Evolutionary conservation across 2,113 vertebrate species (phyloP).

Genomic region (Crotalus helleri): DNA sequence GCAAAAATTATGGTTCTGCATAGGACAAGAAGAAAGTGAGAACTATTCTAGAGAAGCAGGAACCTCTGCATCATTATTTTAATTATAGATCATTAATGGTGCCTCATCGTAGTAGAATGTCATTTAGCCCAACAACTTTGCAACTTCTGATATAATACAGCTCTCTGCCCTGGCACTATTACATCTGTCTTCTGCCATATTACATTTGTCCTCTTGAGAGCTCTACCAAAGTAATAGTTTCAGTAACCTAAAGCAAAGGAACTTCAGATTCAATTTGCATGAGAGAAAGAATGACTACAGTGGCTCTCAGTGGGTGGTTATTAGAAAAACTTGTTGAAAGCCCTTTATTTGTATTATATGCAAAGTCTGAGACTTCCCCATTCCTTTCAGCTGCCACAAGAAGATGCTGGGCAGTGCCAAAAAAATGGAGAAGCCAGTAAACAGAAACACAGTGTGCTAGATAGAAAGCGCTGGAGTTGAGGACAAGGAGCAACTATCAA

Average conservation of each 20-base stretch:
- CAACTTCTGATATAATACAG: not conserved
- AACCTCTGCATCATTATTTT: not conserved
- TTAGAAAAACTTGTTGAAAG: not conserved
- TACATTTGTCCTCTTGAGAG: not conserved
- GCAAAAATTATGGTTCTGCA: not conserved
- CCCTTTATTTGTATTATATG: not conserved
- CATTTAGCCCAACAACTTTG: conserved; percentile 16
- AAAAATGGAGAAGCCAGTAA: not conserved
- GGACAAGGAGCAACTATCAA: not conserved
- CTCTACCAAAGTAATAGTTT: not conserved
- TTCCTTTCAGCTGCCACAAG: not conserved
- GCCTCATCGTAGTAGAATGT: not conserved
- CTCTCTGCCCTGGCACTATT: not conserved
- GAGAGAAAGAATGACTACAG: not conserved
- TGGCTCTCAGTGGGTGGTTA: not conserved
- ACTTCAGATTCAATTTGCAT: not conserved
- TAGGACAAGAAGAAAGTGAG: not conserved
- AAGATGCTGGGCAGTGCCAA: not conserved
- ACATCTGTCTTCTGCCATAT: not conserved
- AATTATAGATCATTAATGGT: conserved; percentile 33
- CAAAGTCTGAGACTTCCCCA: not conserved
- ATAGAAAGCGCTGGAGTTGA: not conserved
- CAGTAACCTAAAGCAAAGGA: not conserved
- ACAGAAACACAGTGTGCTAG: too few species aligned
- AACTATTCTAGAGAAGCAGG: not conserved